These are phyloP conservation scores for Macrosiphum euphorbiae DNA, from an alignment of 2,888 invertebrate species.

Conservation along the genomic window DNA sequence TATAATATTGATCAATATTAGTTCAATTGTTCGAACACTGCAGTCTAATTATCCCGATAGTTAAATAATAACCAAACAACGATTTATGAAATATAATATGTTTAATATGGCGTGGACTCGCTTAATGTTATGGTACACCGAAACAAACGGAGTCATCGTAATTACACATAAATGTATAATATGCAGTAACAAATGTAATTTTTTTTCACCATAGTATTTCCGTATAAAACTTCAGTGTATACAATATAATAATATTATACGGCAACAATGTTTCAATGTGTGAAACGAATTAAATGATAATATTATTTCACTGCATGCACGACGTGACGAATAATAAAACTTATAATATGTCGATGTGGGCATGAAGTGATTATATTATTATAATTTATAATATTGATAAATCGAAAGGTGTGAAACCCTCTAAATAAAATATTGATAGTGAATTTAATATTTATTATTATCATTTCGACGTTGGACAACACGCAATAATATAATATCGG, in stretches of 20 bases:
- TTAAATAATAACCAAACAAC: constrained; percentile 27
- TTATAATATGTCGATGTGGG: neutral
- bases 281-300: neutral
- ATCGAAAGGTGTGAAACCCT: neutral
- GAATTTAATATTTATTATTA: neutral
- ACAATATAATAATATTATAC: neutral
- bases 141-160: neutral
- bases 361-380: neutral
- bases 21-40: constrained; percentile 44
- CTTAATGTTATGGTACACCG: neutral
- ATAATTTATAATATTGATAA: neutral
- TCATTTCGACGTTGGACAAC: neutral
- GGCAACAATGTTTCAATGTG: neutral
- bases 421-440: neutral
- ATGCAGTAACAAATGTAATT: neutral
- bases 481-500: neutral
- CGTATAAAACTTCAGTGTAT: neutral
- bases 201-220: neutral
- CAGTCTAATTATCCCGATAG: neutral
- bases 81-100: constrained; percentile 12
- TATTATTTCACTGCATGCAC: neutral
- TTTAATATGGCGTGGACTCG: neutral
- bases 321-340: constrained; percentile 9
- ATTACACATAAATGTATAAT: neutral
- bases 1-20: constrained; percentile 44